Evolutionary conservation across 2,797 vertebrate species (phyloP).

Genomic region (Prunella strophiata): DNA sequence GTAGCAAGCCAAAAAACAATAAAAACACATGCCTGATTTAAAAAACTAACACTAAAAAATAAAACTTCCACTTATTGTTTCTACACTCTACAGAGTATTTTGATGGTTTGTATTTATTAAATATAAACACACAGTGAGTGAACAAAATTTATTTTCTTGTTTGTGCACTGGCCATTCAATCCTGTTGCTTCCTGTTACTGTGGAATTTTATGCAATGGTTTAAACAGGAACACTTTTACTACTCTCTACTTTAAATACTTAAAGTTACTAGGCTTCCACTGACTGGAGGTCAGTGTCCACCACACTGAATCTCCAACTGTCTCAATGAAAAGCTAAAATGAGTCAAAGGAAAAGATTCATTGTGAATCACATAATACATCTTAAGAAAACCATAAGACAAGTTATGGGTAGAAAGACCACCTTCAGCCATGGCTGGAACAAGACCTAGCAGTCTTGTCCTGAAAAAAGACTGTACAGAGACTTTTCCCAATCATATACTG

Average conservation of each 20-base stretch:
- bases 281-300: neutral
- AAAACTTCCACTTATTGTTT: rapidly evolving
- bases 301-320: neutral
- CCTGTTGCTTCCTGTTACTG: neutral
- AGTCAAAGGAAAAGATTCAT: neutral
- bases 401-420: neutral
- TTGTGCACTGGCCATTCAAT: neutral
- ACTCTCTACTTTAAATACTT: neutral
- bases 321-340: neutral
- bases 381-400: neutral
- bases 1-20: neutral
- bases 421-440: neutral
- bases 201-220: neutral
- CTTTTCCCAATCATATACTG: neutral
- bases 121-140: neutral
- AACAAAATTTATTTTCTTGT: neutral
- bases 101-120: neutral
- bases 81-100: neutral
- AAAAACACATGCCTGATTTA: neutral
- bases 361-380: neutral
- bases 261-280: neutral
- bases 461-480: neutral
- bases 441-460: neutral
- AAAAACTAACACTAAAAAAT: neutral
- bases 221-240: neutral